Conservation (phyloP, 2,888 invertebrate genomes). For the Pherbina coryleti region DNA sequence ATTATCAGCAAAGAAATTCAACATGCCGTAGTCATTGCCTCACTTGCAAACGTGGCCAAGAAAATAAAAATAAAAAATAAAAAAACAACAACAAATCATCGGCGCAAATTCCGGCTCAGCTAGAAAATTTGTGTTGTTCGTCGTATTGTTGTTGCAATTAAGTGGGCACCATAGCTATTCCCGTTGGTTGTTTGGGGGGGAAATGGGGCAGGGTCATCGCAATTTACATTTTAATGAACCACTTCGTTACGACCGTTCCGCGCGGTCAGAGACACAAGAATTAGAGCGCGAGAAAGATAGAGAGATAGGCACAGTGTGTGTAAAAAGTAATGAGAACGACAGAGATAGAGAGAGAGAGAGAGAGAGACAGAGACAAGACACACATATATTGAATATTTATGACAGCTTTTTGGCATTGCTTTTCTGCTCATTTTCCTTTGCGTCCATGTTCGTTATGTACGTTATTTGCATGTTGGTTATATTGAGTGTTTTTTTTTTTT, state of each 20-base stretch:
- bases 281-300: not conserved
- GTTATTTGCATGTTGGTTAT: not conserved
- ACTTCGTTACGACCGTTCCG: constrained; percentile 7
- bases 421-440: not conserved
- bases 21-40: no score
- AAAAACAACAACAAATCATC: not conserved
- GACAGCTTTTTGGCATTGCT: not conserved
- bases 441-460: not conserved
- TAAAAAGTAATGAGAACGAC: not conserved
- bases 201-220: not conserved
- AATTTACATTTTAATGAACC: constrained; percentile 29
- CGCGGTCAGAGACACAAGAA: constrained; percentile 7
- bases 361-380: not conserved
- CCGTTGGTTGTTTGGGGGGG: not conserved
- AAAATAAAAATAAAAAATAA: not conserved
- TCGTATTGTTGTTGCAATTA: constrained; percentile 13
- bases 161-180: not conserved
- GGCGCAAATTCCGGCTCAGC: not conserved
- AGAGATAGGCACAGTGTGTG: not conserved
- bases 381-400: constrained; percentile 23
- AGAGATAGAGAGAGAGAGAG: not conserved
- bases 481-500: not conserved
- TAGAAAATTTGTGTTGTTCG: constrained; percentile 4
- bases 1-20: not conserved
- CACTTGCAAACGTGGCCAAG: not conserved